Percentiles rank a stretch among this genome's conserved stretches.
These are phyloP conservation scores for Pimephales promelas DNA, from an alignment of 2,113 vertebrate genomes.

Conservation along the genomic window DNA sequence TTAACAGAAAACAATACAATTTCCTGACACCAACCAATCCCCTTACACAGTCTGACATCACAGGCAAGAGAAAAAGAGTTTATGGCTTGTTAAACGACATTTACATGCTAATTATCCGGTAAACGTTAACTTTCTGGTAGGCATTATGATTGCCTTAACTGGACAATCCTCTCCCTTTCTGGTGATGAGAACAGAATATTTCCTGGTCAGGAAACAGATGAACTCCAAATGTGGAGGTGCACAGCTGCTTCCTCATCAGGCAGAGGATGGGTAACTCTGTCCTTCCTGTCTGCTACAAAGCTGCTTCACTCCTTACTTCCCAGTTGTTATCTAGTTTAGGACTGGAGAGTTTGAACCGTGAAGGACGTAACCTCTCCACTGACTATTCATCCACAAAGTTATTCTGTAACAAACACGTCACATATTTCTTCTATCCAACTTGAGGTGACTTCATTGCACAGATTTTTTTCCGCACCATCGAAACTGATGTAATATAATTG, in stretches of 20 bases:
- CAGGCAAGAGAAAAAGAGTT: not conserved
- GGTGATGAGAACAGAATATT: constrained; percentile 50
- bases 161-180: constrained; percentile 47
- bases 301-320: not conserved
- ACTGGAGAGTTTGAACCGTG: not conserved
- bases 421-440: not conserved
- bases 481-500: not conserved
- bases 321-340: not conserved
- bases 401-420: not conserved
- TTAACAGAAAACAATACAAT: not conserved
- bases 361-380: not conserved
- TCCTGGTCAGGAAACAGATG: constrained; percentile 64
- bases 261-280: constrained; percentile 22
- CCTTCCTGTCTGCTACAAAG: constrained; percentile 26
- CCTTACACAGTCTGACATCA: not conserved
- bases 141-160: not conserved
- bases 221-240: constrained; percentile 6
- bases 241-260: constrained; percentile 34
- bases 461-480: not conserved
- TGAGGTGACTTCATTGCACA: not conserved
- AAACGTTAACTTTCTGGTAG: constrained; percentile 2
- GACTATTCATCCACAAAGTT: not conserved
- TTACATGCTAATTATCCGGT: constrained; percentile 17
- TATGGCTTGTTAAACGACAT: not conserved
- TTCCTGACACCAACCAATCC: not conserved